Percentiles rank a stretch among this genome's conserved stretches.
Evolutionary conservation across 2,888 invertebrate species (phyloP).

Genomic region (Neoascia interrupta): DNA sequence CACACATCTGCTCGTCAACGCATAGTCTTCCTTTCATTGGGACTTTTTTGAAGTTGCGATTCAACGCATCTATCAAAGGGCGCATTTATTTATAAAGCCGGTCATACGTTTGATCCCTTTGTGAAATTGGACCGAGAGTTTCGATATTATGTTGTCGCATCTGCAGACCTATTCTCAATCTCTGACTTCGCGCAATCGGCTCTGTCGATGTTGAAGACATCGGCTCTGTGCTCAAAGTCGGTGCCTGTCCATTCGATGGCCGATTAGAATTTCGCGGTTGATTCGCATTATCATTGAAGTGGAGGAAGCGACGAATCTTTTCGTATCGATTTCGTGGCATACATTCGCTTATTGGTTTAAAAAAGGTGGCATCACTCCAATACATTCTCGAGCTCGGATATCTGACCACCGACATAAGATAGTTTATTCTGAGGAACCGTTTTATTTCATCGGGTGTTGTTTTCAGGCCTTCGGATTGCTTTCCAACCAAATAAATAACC

Average conservation of each 20-base stretch:
- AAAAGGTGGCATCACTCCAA: slow-evolving; percentile 14
- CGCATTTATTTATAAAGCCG: slow-evolving; percentile 1
- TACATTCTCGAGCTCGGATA: slow-evolving; percentile 3
- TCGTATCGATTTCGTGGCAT: slow-evolving; percentile 56
- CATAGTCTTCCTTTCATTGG: not conserved
- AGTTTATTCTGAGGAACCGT: not conserved
- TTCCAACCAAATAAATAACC: too few species aligned
- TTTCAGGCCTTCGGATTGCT: too few species aligned
- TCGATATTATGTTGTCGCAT: not conserved
- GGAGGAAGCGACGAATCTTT: slow-evolving; percentile 71
- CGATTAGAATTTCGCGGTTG: slow-evolving; percentile 6
- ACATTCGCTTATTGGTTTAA: slow-evolving; percentile 45
- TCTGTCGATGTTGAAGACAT: too few species aligned
- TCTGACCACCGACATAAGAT: slow-evolving; percentile 3
- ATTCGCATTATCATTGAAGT: slow-evolving; percentile 78
- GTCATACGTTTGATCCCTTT: not conserved
- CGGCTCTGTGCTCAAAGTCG: slow-evolving; percentile 8
- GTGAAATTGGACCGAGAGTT: not conserved
- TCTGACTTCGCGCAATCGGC: not conserved
- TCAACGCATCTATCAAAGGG: slow-evolving; percentile 9
- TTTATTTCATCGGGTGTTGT: slow-evolving; percentile 6
- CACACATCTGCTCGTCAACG: slow-evolving; percentile 14
- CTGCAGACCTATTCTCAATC: not conserved
- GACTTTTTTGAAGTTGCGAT: slow-evolving; percentile 1
- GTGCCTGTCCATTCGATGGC: slow-evolving; percentile 12